A percentile compares a stretch with the other conserved stretches of the same genome.
phyloP scores from a whole-genome alignment of 1,140 invertebrate species.

The Coelopa frigida region DNA sequence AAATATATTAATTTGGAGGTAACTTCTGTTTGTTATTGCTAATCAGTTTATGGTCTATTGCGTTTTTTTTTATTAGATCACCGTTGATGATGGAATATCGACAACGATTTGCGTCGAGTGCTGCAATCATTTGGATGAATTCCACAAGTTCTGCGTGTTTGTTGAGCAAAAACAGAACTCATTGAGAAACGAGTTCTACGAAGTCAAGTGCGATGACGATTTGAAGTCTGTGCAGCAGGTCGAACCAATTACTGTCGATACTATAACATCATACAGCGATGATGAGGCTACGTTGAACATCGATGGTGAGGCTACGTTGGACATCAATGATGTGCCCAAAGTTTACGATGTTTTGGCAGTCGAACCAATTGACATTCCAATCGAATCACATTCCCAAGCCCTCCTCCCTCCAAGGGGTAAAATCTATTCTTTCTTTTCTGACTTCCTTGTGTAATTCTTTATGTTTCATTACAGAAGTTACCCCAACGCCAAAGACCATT shows the following conservation, averaged over 20 bases:
- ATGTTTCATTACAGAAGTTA: constrained; percentile 18
- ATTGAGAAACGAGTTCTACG: constrained; percentile 31
- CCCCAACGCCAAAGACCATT: constrained; percentile 22
- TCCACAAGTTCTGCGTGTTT: constrained; percentile 35
- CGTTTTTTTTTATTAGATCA: too few relatives aligned
- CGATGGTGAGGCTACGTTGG: constrained; percentile 9
- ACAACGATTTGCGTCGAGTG: constrained; percentile 33
- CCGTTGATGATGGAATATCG: constrained; percentile 34
- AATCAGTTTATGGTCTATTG: not conserved
- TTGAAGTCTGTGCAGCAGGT: constrained; percentile 27
- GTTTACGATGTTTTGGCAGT: constrained; percentile 2
- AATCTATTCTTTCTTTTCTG: too few relatives aligned
- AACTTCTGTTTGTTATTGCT: not conserved
- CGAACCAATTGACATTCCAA: not conserved
- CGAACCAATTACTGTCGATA: not conserved
- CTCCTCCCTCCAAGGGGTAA: too few relatives aligned
- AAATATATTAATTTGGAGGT: constrained; percentile 39
- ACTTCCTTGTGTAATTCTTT: too few relatives aligned
- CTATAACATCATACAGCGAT: not conserved
- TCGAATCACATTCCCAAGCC: not conserved
- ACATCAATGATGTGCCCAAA: not conserved
- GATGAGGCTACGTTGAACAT: not conserved
- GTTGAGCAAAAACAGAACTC: constrained; percentile 35
- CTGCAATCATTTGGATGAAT: constrained; percentile 29
- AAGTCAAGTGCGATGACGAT: constrained; percentile 34